Conservation (phyloP, 1,140 invertebrate species). For the Diachasmimorpha longicaudata region DNA sequence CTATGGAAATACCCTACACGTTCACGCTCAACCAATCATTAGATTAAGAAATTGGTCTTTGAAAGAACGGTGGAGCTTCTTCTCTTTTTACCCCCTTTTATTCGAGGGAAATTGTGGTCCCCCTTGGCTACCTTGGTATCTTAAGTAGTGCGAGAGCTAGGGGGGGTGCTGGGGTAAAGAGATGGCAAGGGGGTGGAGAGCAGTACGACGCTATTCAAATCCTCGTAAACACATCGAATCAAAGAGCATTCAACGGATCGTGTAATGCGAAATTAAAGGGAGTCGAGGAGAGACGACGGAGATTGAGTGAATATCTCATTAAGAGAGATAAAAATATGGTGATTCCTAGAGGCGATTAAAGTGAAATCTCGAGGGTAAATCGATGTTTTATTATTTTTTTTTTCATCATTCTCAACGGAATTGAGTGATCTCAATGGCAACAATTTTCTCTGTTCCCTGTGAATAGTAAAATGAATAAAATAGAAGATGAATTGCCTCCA, state of each 20-base stretch:
- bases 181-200: too few species aligned
- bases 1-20: constrained; percentile 24
- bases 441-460: too few species aligned
- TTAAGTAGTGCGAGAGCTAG: not conserved
- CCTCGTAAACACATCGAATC: constrained; percentile 4
- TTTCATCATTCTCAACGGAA: not conserved
- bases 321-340: not conserved
- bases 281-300: not conserved
- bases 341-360: not conserved
- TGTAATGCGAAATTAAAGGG: constrained; percentile 2
- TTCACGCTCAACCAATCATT: constrained; percentile 25
- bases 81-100: not conserved
- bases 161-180: too few species aligned
- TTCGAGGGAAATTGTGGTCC: not conserved
- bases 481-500: too few species aligned
- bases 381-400: not conserved
- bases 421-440: too few species aligned
- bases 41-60: constrained; percentile 9
- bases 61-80: not conserved
- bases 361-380: not conserved
- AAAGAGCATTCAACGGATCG: not conserved
- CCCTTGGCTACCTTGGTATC: not conserved
- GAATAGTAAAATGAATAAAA: too few species aligned
- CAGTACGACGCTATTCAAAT: not conserved
- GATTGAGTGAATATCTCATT: not conserved